Evolutionary conservation across 2,888 invertebrate species (phyloP).

Genomic region (Eupithecia exiguata): DNA sequence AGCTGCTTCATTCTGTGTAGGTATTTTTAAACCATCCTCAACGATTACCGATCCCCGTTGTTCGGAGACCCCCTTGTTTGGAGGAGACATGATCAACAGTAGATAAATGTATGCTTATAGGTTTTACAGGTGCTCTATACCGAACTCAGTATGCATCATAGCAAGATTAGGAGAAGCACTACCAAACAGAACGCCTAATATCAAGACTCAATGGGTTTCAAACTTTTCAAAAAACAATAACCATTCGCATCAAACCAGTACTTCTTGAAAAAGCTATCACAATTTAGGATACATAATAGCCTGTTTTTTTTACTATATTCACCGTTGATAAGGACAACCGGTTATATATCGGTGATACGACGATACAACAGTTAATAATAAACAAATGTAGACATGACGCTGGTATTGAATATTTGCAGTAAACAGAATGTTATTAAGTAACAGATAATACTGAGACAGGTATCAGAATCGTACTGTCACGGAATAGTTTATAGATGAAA

Average conservation of each 20-base stretch:
- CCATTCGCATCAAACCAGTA: not conserved
- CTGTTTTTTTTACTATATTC: not conserved
- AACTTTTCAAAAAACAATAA: not conserved
- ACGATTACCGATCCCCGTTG: no score
- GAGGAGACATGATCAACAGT: no score
- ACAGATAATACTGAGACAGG: not conserved
- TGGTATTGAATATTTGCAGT: not conserved
- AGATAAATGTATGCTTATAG: no score
- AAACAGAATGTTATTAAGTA: not conserved
- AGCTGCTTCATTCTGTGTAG: no score
- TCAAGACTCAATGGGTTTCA: no score
- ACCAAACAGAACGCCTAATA: no score
- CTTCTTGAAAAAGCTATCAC: not conserved
- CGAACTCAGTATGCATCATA: no score
- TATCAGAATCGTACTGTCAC: not conserved
- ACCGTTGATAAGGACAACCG: not conserved
- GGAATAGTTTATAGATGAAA: not conserved
- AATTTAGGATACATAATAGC: not conserved
- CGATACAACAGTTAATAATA: not conserved
- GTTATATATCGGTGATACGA: not conserved
- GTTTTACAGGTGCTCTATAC: no score
- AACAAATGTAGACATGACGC: not conserved
- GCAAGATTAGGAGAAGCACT: no score
- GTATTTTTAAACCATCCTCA: no score
- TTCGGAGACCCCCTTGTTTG: no score